Evolutionary conservation across 2,797 vertebrate species (phyloP).

Genomic region (Mormyrus hasselquistii): DNA sequence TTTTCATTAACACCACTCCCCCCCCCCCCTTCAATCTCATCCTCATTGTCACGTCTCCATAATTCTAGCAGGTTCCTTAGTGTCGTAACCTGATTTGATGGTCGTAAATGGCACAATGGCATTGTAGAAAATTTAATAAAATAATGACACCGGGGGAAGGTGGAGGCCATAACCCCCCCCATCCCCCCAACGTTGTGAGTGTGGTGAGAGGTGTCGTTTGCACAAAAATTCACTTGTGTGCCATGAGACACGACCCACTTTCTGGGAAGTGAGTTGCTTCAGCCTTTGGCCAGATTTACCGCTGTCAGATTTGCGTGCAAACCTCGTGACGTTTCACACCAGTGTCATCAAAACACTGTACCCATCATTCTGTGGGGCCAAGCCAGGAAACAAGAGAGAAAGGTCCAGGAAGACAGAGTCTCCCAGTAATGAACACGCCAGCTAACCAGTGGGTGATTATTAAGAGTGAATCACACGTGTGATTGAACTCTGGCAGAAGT

Average conservation of each 20-base stretch:
- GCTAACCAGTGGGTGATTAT: conserved; percentile 40
- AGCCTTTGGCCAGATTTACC: conserved; percentile 40
- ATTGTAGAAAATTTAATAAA: conserved; percentile 10
- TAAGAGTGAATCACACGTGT: background rate
- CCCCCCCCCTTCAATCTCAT: conserved; percentile 13
- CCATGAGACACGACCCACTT: conserved; percentile 39
- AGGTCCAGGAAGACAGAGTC: conserved; percentile 36
- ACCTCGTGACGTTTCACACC: conserved; percentile 8
- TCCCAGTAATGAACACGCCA: conserved; percentile 34
- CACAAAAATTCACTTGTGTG: conserved; percentile 35
- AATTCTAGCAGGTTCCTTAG: background rate
- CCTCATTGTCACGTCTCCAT: background rate
- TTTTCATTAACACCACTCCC: conserved; percentile 19
- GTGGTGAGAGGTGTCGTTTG: conserved; percentile 33
- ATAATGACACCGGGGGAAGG: background rate
- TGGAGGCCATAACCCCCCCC: background rate
- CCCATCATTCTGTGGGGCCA: background rate
- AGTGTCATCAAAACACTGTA: background rate
- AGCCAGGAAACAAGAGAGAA: conserved; percentile 17
- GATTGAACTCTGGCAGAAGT: background rate
- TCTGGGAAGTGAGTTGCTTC: conserved; percentile 41
- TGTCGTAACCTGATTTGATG: background rate
- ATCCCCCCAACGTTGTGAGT: conserved; percentile 19
- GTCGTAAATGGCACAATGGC: background rate
- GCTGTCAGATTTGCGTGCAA: conserved; percentile 28